Conservation (phyloP, 2,888 invertebrate species). For the Melikaiella ostensackeni region DNA sequence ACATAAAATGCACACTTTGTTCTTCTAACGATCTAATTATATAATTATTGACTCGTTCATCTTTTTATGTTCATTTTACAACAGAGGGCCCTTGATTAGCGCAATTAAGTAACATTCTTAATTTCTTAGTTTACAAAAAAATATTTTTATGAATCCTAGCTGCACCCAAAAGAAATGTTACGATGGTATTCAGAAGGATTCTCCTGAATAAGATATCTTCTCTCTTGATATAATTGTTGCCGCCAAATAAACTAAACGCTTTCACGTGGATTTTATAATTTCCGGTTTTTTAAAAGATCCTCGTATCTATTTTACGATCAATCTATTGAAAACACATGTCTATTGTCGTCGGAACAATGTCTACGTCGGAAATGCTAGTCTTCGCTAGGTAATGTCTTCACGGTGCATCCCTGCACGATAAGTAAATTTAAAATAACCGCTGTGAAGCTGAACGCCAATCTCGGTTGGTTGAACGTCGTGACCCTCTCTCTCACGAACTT, state of each 20-base stretch:
- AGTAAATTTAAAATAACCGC: constrained; percentile 7
- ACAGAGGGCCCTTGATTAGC: background rate
- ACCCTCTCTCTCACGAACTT: background rate
- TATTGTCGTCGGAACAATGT: background rate
- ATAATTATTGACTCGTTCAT: background rate
- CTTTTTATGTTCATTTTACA: background rate
- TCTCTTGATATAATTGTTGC: too few species aligned
- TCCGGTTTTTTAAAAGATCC: background rate
- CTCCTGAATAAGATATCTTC: too few species aligned
- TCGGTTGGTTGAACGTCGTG: constrained; percentile 7
- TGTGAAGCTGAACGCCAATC: background rate
- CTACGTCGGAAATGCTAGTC: constrained; percentile 2
- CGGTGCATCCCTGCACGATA: constrained; percentile 7
- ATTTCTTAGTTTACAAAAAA: background rate
- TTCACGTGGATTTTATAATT: too few species aligned
- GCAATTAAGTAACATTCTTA: background rate
- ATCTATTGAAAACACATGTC: background rate
- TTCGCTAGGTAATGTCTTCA: background rate
- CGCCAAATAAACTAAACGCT: too few species aligned
- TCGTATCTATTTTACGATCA: background rate
- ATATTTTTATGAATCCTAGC: too few species aligned
- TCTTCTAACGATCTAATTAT: background rate
- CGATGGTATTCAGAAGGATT: background rate
- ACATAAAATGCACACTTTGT: background rate
- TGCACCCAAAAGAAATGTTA: background rate